These are phyloP conservation scores for Corbicula japonica DNA, from an alignment of 2,888 invertebrate genomes.

Conservation along the genomic window DNA sequence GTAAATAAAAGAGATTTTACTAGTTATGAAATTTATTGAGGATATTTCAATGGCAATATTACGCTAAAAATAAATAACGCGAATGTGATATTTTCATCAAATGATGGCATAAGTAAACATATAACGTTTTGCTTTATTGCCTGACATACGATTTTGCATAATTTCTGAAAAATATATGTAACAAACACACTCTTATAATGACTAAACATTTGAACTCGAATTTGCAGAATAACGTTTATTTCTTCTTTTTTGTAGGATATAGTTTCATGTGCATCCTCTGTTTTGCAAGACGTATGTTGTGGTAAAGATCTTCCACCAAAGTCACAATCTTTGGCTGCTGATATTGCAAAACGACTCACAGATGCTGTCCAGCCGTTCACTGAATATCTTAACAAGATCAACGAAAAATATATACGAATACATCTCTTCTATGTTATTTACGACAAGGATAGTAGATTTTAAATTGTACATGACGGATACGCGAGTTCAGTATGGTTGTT, in stretches of 20 bases:
- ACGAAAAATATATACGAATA: slow-evolving; percentile 73
- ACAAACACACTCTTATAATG: too few species aligned
- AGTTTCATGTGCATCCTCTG: slow-evolving; percentile 74
- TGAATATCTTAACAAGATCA: slow-evolving; percentile 71
- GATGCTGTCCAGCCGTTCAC: slow-evolving; percentile 77
- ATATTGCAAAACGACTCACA: slow-evolving; percentile 71
- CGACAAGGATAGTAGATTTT: slow-evolving; percentile 78
- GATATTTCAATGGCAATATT: too few species aligned
- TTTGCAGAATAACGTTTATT: not conserved
- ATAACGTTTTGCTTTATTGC: too few species aligned
- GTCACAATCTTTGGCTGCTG: slow-evolving; percentile 42
- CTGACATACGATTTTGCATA: too few species aligned
- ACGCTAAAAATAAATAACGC: too few species aligned
- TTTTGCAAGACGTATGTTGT: slow-evolving; percentile 72
- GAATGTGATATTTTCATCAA: too few species aligned
- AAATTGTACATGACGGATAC: too few species aligned
- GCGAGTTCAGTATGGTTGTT: too few species aligned
- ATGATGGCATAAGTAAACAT: too few species aligned
- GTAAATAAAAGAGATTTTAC: not conserved
- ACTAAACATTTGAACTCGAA: too few species aligned
- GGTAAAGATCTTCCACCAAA: slow-evolving; percentile 35
- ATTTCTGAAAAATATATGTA: too few species aligned
- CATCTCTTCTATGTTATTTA: slow-evolving; percentile 77
- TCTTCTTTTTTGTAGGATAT: slow-evolving; percentile 72
- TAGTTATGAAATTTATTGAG: too few species aligned